Conservation (phyloP, 2,888 invertebrate genomes). For the Homarus gammarus region DNA sequence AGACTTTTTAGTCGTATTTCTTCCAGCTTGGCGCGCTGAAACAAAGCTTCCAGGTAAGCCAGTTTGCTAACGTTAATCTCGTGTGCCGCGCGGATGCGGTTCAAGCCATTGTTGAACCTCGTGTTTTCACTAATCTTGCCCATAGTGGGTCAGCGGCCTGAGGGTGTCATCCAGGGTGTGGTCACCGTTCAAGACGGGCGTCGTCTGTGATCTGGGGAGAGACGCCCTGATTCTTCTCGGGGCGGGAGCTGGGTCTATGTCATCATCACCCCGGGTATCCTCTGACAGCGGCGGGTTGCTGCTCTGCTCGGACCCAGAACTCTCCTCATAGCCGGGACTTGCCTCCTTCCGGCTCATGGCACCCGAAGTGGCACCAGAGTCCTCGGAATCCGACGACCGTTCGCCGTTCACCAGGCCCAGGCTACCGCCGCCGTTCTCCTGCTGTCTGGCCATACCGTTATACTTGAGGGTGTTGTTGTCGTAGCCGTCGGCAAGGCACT, state of each 20-base stretch:
- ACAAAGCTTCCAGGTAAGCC: constrained; percentile 73
- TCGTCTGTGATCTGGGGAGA: constrained; percentile 67
- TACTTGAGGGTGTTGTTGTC: constrained; percentile 33
- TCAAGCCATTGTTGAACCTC: constrained; percentile 58
- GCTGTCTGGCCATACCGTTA: constrained; percentile 28
- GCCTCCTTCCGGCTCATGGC: constrained; percentile 74
- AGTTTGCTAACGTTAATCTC: constrained; percentile 73
- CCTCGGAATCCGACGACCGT: constrained; percentile 75
- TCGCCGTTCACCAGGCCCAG: constrained; percentile 48
- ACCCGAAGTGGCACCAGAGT: constrained; percentile 69
- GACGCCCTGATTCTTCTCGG: constrained; percentile 18
- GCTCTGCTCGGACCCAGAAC: constrained; percentile 73
- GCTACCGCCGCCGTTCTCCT: constrained; percentile 15
- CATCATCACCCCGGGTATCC: constrained; percentile 52
- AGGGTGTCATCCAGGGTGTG: constrained; percentile 66
- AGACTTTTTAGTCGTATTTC: constrained; percentile 34
- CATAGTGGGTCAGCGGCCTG: constrained; percentile 62
- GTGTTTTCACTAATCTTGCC: constrained; percentile 43
- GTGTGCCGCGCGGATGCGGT: constrained; percentile 71
- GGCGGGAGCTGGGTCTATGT: background rate
- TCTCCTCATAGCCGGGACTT: constrained; percentile 74
- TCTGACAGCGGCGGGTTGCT: constrained; percentile 60
- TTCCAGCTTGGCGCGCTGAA: constrained; percentile 71
- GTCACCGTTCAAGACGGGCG: constrained; percentile 69
- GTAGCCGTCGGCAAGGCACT: constrained; percentile 49